Percentiles rank a stretch among this genome's conserved stretches.
These are phyloP conservation scores for Myripristis jacobus DNA, from an alignment of 2,797 vertebrate genomes.

Conservation along the genomic window DNA sequence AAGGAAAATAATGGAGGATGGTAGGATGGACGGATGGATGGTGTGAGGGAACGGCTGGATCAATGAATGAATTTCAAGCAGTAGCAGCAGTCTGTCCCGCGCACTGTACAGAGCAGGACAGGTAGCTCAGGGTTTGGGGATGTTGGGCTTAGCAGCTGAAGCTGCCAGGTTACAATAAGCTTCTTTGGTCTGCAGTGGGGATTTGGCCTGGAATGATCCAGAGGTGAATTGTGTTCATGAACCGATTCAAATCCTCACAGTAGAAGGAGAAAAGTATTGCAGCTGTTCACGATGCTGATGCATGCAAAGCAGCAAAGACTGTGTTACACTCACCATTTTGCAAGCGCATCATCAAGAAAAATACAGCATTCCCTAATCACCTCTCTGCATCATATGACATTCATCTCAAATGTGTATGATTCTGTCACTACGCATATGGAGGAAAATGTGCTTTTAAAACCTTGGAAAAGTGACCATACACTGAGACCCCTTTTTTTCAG, in stretches of 20 bases:
- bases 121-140: constrained; percentile 71
- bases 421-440: constrained; percentile 28
- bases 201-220: constrained; percentile 72
- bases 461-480: background rate
- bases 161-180: constrained; percentile 79
- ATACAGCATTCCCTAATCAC: constrained; percentile 20
- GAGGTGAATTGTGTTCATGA: constrained; percentile 75
- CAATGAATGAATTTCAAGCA: constrained; percentile 29
- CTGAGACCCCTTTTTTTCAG: background rate
- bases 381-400: constrained; percentile 17
- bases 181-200: constrained; percentile 70
- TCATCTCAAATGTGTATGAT: constrained; percentile 16
- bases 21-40: too few relatives aligned
- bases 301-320: constrained; percentile 47
- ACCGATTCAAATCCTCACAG: constrained; percentile 71
- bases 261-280: constrained; percentile 50
- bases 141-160: constrained; percentile 67
- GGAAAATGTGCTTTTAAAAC: background rate
- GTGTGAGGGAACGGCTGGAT: background rate
- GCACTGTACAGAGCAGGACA: constrained; percentile 40
- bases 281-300: constrained; percentile 43
- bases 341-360: constrained; percentile 40
- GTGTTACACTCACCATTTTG: constrained; percentile 17
- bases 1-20: too few relatives aligned
- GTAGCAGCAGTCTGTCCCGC: constrained; percentile 55